phyloP scores from a whole-genome alignment of 2,888 invertebrate genomes.

The Tenthredo livida region DNA sequence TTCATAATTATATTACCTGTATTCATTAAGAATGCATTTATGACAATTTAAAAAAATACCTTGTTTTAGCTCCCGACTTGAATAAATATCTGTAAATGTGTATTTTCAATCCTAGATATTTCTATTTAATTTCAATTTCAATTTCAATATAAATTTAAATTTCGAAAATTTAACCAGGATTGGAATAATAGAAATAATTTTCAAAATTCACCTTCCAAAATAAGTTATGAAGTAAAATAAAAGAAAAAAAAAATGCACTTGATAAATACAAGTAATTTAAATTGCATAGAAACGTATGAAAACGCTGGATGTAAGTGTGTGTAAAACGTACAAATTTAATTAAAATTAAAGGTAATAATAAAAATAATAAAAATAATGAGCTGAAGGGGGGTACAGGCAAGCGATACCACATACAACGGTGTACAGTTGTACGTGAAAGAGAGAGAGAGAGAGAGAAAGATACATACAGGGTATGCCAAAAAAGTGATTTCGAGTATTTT shows the following conservation, averaged over 20 bases:
- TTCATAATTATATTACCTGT: neutral
- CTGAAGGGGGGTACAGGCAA: constrained; percentile 8
- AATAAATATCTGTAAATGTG: neutral
- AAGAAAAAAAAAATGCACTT: constrained; percentile 34
- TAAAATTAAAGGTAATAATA: constrained; percentile 35
- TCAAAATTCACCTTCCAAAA: neutral
- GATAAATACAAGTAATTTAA: constrained; percentile 41
- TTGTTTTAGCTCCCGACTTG: neutral
- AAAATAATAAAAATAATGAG: constrained; percentile 1
- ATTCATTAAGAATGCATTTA: constrained; percentile 17
- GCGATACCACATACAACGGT: constrained; percentile 45
- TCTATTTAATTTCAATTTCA: neutral
- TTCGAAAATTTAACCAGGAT: neutral
- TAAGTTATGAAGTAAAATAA: neutral
- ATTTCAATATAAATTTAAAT: neutral
- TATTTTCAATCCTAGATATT: neutral
- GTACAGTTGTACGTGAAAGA: constrained; percentile 18
- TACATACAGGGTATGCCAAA: constrained; percentile 50
- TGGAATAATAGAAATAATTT: neutral
- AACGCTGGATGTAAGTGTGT: constrained; percentile 43
- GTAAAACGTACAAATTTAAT: constrained; percentile 51
- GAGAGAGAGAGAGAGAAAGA: neutral
- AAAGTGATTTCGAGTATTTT: constrained; percentile 27
- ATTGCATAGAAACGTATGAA: constrained; percentile 27
- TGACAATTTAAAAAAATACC: neutral